A percentile compares a stretch with the other conserved stretches of the same genome.
Evolutionary conservation across 2,888 invertebrate genomes (phyloP).

Genomic region (Pachycephus smyrnensis): DNA sequence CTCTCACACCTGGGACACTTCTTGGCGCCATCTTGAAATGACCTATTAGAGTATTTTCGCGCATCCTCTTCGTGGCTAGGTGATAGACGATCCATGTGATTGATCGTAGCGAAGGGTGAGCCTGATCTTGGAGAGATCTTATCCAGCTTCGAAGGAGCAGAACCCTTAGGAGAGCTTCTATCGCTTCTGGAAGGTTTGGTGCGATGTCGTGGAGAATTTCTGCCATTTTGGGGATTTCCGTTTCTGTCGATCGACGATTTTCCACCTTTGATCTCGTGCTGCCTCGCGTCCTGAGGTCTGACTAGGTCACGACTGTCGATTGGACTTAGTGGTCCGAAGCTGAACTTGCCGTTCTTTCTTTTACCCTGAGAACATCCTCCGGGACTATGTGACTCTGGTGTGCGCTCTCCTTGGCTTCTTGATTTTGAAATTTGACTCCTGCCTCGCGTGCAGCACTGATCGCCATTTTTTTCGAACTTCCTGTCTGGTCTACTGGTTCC

Average conservation of each 20-base stretch:
- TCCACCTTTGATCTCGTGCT: neutral
- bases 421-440: slow-evolving; percentile 9
- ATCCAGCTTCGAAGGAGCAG: neutral
- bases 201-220: neutral
- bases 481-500: neutral
- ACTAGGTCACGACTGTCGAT: neutral
- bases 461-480: slow-evolving; percentile 22
- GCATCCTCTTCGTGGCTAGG: slow-evolving; percentile 2
- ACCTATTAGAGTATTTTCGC: slow-evolving; percentile 20
- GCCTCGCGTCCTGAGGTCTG: neutral
- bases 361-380: neutral
- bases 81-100: neutral
- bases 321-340: neutral
- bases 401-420: slow-evolving; percentile 7
- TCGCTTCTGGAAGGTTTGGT: neutral
- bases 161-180: neutral
- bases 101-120: neutral
- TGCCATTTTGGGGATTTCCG: neutral
- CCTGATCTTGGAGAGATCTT: neutral
- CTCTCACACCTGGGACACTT: slow-evolving; percentile 22
- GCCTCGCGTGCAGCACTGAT: slow-evolving; percentile 17
- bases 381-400: neutral
- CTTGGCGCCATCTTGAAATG: slow-evolving; percentile 24
- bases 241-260: neutral
- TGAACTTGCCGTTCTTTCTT: neutral